Percentiles rank a stretch among this genome's conserved stretches.
These are phyloP conservation scores for Xenopus petersii DNA, from an alignment of 2,797 vertebrate species.

Conservation along the genomic window DNA sequence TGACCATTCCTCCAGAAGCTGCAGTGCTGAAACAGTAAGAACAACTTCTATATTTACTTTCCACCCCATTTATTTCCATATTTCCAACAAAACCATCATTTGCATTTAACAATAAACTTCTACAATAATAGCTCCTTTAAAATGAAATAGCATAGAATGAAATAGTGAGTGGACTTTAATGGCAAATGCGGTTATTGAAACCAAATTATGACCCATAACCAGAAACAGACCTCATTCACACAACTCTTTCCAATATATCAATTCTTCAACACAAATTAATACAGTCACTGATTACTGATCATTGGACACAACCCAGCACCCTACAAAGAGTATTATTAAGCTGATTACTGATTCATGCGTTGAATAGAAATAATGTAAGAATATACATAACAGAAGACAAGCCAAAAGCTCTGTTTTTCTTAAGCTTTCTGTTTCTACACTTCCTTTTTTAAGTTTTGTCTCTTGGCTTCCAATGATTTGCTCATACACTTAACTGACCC, in stretches of 20 bases:
- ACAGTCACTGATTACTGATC: background rate
- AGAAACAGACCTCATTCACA: background rate
- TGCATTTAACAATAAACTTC: no score
- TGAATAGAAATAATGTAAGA: background rate
- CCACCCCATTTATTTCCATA: no score
- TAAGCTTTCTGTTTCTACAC: background rate
- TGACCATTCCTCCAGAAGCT: no score
- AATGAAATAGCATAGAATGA: no score
- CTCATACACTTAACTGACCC: slow-evolving; percentile 33
- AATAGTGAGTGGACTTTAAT: no score
- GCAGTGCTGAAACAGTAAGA: no score
- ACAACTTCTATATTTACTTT: no score
- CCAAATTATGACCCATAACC: background rate
- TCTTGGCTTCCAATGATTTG: slow-evolving; percentile 33
- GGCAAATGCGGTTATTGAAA: no score
- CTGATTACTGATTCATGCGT: background rate
- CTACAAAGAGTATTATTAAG: background rate
- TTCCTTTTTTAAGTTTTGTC: slow-evolving; percentile 23
- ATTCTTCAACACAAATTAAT: background rate
- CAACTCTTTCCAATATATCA: background rate
- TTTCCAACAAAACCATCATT: no score
- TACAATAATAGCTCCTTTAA: no score
- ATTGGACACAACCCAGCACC: background rate
- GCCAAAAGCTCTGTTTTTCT: background rate
- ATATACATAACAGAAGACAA: background rate